Percentiles rank a stretch among this genome's conserved stretches.
Conservation (phyloP, 2,888 invertebrate species). For the Rosalia funebris region DNA sequence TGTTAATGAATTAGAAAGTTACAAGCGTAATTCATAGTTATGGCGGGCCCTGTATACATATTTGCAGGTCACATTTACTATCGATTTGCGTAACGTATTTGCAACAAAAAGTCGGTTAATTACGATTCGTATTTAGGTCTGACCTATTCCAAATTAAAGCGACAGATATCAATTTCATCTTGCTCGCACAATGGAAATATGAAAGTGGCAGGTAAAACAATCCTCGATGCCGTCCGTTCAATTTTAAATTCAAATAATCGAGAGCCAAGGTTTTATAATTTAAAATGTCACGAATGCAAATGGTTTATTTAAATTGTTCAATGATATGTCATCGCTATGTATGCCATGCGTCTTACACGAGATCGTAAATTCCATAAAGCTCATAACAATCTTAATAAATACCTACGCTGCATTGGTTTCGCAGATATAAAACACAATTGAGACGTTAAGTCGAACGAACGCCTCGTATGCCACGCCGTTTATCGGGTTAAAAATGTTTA, state of each 20-base stretch:
- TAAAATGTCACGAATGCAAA: conserved; percentile 25
- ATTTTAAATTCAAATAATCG: conserved; percentile 21
- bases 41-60: too few species aligned
- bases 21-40: too few species aligned
- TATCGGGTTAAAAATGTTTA: conserved; percentile 1
- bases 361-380: not conserved
- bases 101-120: conserved; percentile 10
- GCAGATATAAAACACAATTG: conserved; percentile 4
- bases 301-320: conserved; percentile 14
- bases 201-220: conserved; percentile 26
- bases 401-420: not conserved
- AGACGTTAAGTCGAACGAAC: conserved; percentile 5
- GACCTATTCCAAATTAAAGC: conserved; percentile 18
- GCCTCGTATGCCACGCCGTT: not conserved
- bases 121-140: conserved; percentile 5
- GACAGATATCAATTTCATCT: conserved; percentile 23
- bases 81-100: conserved; percentile 13
- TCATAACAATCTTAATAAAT: not conserved
- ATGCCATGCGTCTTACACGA: conserved; percentile 1
- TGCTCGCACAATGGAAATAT: conserved; percentile 13
- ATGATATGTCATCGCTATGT: conserved; percentile 24
- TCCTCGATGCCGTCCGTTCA: conserved; percentile 13
- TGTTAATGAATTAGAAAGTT: too few species aligned
- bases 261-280: conserved; percentile 23
- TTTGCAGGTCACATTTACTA: conserved; percentile 1